Conservation (phyloP, 64 coral and sea anemone genomes). For the Catalaphyllia jardinei region DNA sequence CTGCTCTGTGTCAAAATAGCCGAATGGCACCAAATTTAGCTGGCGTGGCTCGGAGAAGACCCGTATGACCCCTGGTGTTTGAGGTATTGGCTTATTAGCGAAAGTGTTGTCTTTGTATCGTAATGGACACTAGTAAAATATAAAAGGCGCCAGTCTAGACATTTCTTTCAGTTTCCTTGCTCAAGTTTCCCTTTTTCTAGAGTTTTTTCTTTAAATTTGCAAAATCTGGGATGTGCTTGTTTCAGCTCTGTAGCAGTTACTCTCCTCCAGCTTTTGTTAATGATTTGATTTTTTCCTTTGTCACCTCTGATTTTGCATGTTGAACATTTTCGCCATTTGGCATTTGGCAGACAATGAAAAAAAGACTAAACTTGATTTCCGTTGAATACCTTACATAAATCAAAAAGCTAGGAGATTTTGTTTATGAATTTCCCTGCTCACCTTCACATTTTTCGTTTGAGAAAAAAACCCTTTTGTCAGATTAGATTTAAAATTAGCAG, state of each 20-base stretch:
- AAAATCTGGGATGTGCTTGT: too few species aligned
- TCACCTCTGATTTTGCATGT: not conserved
- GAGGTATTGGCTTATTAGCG: not conserved
- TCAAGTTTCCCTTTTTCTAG: not conserved
- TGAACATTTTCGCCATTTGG: not conserved
- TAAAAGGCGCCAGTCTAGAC: not conserved
- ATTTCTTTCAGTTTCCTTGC: not conserved
- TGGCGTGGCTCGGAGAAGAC: not conserved
- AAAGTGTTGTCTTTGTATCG: not conserved
- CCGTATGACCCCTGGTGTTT: slow-evolving; percentile 2
- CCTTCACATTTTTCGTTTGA: not conserved
- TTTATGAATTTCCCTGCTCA: not conserved
- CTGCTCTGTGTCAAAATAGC: slow-evolving; percentile 37
- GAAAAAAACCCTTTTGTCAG: not conserved
- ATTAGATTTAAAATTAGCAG: not conserved
- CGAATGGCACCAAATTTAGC: not conserved
- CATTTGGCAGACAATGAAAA: not conserved
- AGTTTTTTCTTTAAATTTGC: not conserved
- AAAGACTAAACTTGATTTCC: not conserved
- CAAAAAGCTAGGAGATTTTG: not conserved
- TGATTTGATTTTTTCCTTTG: not conserved
- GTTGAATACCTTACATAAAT: not conserved
- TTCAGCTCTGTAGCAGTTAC: too few species aligned
- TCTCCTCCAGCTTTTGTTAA: not conserved
- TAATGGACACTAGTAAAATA: not conserved